Base-by-base conservation (phyloP, 2,113 vertebrate genomes). In the Phalacrocorax carbo region DNA sequence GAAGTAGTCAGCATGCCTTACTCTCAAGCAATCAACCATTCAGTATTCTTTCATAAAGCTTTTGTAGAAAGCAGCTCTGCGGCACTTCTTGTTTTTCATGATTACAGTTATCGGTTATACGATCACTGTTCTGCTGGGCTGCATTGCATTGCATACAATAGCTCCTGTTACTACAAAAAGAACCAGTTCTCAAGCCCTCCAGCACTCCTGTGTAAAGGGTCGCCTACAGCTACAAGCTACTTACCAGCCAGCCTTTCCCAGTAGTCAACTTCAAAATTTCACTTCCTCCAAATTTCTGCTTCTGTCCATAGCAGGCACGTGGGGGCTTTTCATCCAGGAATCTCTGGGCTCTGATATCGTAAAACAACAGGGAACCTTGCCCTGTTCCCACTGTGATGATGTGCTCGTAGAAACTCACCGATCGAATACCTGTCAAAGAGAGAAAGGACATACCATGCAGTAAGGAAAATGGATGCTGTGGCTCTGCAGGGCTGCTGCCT, bases 361-460 rank as follows among this genome's bases (percentile, higher is more conserved):
- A 99, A 94, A 99, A 99, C 34, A 99, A 96, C 44, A 99, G 97
- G 38, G 99, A 99, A 18, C 99, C 99, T 61, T 99, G 99, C 23
- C 99, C 99, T 0, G 99, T 99, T 77, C 99, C 99, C 96, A 99
- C 99, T 4, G 99, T 99, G 96, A 99, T 99, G 44, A 99, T 99
- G 96, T 99, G 99, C 94, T 99, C 99, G 0, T 99, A 99, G 98
- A 99, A 99, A 98, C 99, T 99, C 97, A 99, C 99, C 0, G 99
- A 99, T 11, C 99, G 99, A 96, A 99, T 99, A 42, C 99, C 99
- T 99, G 95, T 81, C 61, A 46, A 30, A 65, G 40, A 72, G 69
- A 83, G 42, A 93, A 60, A 49, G 22, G 36, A 73, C 34, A 48
- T 5, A 58, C 15, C 36, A 15, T 1, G 3, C n/a, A 64, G 36